phyloP scores from a whole-genome alignment of 2,888 invertebrate genomes.

The Didymodactylos carnosus region DNA sequence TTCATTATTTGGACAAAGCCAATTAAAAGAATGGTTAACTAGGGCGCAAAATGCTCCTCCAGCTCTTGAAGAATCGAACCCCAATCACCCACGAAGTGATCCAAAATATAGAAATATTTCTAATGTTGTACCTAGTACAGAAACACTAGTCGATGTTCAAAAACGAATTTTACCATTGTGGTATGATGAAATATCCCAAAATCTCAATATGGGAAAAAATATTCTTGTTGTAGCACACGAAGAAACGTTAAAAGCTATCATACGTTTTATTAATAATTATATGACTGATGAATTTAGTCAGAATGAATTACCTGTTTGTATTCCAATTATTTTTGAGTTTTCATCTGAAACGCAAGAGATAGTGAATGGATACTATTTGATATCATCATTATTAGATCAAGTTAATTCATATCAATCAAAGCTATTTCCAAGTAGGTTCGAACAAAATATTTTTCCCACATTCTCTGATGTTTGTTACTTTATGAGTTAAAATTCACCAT shows the following conservation, averaged over 20 bases:
- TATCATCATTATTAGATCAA: neutral
- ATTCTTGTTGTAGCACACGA: neutral
- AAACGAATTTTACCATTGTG: neutral
- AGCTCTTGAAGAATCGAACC: neutral
- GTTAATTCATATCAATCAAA: neutral
- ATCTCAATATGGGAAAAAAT: neutral
- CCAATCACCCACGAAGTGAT: neutral
- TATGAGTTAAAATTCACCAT: no score
- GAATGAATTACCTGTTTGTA: neutral
- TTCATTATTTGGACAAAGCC: neutral
- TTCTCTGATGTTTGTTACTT: no score
- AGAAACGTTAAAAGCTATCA: neutral
- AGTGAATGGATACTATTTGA: neutral
- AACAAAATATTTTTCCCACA: no score
- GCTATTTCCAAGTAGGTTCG: neutral
- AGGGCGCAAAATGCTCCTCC: neutral
- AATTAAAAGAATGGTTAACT: neutral
- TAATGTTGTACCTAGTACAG: neutral
- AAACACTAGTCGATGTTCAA: neutral
- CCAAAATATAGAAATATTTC: neutral
- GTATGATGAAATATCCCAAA: neutral
- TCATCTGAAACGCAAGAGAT: neutral
- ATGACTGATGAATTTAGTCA: neutral
- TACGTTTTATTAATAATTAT: neutral
- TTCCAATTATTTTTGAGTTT: neutral